Evolutionary conservation across 2,113 vertebrate genomes (phyloP).

Genomic region (Sapajus apella): DNA sequence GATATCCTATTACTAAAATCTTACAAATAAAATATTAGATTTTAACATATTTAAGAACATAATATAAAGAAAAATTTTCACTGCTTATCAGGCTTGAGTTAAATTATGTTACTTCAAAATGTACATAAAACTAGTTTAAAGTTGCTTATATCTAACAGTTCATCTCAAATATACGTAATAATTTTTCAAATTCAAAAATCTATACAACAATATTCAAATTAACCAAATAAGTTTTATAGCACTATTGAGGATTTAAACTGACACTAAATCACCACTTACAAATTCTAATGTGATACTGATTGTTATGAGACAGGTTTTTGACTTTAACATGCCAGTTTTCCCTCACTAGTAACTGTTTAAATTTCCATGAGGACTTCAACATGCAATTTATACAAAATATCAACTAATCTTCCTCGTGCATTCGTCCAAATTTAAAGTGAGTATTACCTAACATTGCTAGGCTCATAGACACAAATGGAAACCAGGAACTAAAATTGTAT

Average conservation of each 20-base stretch:
- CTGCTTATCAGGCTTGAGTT: background rate
- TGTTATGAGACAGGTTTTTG: background rate
- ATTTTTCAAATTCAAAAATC: background rate
- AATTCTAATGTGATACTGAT: background rate
- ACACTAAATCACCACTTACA: background rate
- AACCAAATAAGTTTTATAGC: background rate
- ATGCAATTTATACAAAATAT: background rate
- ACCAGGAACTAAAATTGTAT: background rate
- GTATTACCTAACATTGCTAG: background rate
- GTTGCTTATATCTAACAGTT: background rate
- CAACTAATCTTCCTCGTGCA: background rate
- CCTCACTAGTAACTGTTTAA: background rate
- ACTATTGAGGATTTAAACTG: background rate
- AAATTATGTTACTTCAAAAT: conserved; percentile 17
- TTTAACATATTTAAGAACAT: background rate
- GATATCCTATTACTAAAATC: background rate
- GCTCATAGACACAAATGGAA: background rate
- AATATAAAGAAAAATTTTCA: conserved; percentile 15
- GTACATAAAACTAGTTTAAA: background rate
- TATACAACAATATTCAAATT: background rate
- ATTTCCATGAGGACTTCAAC: background rate
- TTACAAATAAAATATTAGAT: background rate
- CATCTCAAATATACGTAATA: background rate
- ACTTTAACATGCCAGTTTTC: background rate
- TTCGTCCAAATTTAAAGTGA: background rate